A percentile compares a stretch with the other conserved stretches of the same genome.
Evolutionary conservation across 2,113 vertebrate species (phyloP).

Genomic region (Amphilophus citrinellus): DNA sequence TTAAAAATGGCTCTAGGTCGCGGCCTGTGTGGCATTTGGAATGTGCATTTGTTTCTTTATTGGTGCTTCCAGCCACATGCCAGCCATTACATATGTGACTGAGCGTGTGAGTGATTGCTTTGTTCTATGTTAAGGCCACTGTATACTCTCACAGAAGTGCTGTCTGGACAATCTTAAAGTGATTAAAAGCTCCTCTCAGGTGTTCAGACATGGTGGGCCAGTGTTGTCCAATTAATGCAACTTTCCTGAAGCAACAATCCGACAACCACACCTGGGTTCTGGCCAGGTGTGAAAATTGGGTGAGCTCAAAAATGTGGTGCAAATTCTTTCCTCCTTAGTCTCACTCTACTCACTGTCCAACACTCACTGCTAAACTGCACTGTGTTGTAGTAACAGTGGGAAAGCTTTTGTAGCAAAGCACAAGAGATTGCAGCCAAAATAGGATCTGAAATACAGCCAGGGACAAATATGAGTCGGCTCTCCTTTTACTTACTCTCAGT

Average conservation of each 20-base stretch:
- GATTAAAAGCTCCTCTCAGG: constrained; percentile 47
- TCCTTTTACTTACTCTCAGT: background rate
- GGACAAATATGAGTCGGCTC: background rate
- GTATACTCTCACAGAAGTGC: constrained; percentile 17
- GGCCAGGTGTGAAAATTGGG: constrained; percentile 39
- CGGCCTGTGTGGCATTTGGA: background rate
- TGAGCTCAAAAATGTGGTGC: constrained; percentile 30
- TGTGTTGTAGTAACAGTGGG: constrained; percentile 1
- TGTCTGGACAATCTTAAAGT: constrained; percentile 43
- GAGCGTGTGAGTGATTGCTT: constrained; percentile 41
- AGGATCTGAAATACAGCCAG: background rate
- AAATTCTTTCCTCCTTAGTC: background rate
- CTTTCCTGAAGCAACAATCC: constrained; percentile 15
- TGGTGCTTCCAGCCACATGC: background rate
- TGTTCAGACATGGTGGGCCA: constrained; percentile 3
- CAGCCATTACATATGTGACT: constrained; percentile 8
- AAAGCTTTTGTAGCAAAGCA: background rate
- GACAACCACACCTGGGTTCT: constrained; percentile 33
- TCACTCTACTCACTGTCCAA: background rate
- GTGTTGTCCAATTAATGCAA: constrained; percentile 27
- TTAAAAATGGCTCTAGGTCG: background rate
- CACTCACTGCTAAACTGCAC: background rate
- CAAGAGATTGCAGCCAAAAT: background rate
- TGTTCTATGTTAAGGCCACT: constrained; percentile 11
- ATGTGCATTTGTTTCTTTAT: background rate